These are phyloP conservation scores for Lepilemur septentrionalis DNA, from an alignment of 2,797 vertebrate genomes.

Conservation along the genomic window DNA sequence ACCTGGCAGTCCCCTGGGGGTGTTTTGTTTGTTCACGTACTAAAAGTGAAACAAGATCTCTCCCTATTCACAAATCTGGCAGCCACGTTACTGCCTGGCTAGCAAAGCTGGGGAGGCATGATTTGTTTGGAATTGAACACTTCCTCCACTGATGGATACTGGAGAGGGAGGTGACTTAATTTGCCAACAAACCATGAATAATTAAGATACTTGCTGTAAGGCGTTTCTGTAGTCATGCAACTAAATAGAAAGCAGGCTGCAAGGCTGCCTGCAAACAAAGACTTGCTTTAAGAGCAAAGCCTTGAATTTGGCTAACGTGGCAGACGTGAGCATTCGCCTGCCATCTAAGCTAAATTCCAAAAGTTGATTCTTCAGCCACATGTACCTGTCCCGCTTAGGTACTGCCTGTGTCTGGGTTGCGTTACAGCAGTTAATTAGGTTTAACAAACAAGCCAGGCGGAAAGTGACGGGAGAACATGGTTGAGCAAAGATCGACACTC, in stretches of 20 bases:
- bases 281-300: background rate
- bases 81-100: background rate
- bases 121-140: slow-evolving; percentile 67
- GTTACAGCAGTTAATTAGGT: background rate
- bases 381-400: background rate
- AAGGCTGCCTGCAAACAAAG: background rate
- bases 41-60: slow-evolving; percentile 37
- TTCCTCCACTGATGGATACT: slow-evolving; percentile 20
- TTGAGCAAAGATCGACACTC: background rate
- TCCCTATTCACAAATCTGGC: slow-evolving; percentile 63
- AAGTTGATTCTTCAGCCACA: background rate
- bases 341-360: background rate
- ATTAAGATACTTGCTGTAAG: background rate
- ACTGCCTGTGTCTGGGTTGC: background rate
- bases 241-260: background rate
- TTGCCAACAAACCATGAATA: slow-evolving; percentile 49
- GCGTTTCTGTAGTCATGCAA: background rate
- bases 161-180: background rate
- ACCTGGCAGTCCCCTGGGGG: background rate
- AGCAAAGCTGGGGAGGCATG: background rate
- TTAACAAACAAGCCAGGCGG: background rate
- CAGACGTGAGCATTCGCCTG: background rate
- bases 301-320: background rate
- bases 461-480: background rate
- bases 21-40: slow-evolving; percentile 37